Evolutionary conservation across 2,797 vertebrate species (phyloP), one percentile per base, ranked within the genome.

Genomic region (Arremon brunneinucha): DNA sequence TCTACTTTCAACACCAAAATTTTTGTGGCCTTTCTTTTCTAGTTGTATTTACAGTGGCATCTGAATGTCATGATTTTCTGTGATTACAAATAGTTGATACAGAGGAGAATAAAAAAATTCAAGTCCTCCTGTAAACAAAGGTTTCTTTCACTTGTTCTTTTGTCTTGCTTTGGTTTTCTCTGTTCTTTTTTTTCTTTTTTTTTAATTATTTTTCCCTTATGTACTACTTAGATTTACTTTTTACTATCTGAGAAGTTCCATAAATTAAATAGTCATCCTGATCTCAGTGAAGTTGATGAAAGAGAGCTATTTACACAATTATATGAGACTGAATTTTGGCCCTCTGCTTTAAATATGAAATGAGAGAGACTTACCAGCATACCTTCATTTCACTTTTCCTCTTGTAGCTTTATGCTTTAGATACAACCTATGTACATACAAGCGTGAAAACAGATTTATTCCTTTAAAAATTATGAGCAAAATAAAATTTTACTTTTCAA

Each of bases 121-220:
- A 68, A 52, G 23, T 77, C 13, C 12, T 77, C 8, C 21, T 63
- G 21, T 52, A 62, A 56, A 71, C 8, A 60, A 55, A 69, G 19
- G 5, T 3, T 49, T 17, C 0, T 14, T 68, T 4, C n/a, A 14
- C 6, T 43, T 59, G 6, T 34, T 68, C 2, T 56, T 39, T 17
- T n/a, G 5, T 24, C 13, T 53, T 19, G 34, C 9, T 64, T 28
- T 52, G 22, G 23, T 44, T 68, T 46, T 39, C 7, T 9, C 6
- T 46, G 13, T 7, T 35, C 17, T 22, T 43, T 70, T 37, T 17
- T 24, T 12, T n/a, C n/a, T 19, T 7, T 6, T 21, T 17, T 37
- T 43, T 64, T 30, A 57, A n/a, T 27, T 28, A 19, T 34, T 69
- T 69, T 69, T 27, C 17, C 17, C 9, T 19, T 18, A 47, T 18